Evolutionary conservation across 1,140 invertebrate genomes (phyloP).

Genomic region (Zaprionus ghesquierei): DNA sequence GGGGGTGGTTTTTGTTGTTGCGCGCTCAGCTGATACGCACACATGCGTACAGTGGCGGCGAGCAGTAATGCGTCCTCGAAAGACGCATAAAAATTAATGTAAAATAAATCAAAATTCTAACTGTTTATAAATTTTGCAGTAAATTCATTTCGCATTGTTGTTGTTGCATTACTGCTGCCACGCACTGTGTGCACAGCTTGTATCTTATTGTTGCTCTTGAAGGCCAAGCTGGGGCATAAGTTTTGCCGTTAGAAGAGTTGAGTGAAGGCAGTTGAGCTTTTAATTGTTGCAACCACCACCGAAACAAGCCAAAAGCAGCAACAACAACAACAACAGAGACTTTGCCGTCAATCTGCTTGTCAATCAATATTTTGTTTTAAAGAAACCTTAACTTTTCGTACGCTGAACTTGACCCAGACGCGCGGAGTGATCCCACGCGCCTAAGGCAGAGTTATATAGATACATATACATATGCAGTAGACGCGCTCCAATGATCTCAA

Average conservation of each 20-base stretch:
- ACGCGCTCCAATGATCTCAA: conserved; percentile 54
- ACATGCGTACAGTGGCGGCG: not conserved
- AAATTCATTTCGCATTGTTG: no score
- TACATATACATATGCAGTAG: no score
- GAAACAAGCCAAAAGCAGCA: not conserved
- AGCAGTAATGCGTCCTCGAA: not conserved
- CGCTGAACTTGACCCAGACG: conserved; percentile 64
- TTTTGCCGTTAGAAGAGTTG: conserved; percentile 2
- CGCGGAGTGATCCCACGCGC: conserved; percentile 12
- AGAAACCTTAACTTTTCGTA: conserved; percentile 4
- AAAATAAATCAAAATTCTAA: not conserved
- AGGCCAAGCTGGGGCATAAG: conserved; percentile 24
- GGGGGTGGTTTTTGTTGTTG: conserved; percentile 41
- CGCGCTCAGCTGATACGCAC: conserved; percentile 36
- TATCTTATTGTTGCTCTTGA: not conserved
- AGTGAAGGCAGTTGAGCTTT: not conserved
- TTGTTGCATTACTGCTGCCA: not conserved
- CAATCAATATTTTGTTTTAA: conserved; percentile 12
- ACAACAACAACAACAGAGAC: not conserved
- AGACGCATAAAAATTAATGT: not conserved
- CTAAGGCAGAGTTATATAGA: not conserved
- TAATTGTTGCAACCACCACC: not conserved
- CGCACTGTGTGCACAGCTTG: not conserved
- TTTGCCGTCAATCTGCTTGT: conserved; percentile 2
- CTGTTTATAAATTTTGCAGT: not conserved